Evolutionary conservation across 2,888 invertebrate species (phyloP), one percentile per base, ranked within the genome.

Genomic region (Papilio gigon): DNA sequence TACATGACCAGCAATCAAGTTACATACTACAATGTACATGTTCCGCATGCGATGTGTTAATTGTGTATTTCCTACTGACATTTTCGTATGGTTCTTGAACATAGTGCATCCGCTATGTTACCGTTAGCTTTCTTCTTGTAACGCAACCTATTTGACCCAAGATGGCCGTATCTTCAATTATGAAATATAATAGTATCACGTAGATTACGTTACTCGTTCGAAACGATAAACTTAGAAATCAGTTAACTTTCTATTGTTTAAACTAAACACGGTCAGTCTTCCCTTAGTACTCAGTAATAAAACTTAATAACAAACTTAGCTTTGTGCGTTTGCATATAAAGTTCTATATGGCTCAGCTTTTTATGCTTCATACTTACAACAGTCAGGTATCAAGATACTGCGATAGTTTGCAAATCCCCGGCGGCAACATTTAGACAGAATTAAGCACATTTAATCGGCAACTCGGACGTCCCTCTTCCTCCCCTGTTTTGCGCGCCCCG

Each of bases 391-490:
- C 69, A 71, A 70, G 73, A 75, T 72, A 76, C 75, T 73, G 79
- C 75, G 82, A 79, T 73, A 82, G 74, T 80, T 79, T 69, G 75
- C 75, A 77, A 78, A 78, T 82, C 73, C 75, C 84, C 83, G 78
- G 78, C 79, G 86, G 87, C 86, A 86, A 85, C 85, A 85, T 89
- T 89, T 90, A 85, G 84, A 83, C 80, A 78, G 82, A 87, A 89
- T 90, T 89, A 89, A 90, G 88, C 88, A 84, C 83, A 86, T 84
- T 88, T 90, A 90, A 90, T 89, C 82, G 85, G 72, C 84, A 79
- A 84, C 84, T 84, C 87, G 83, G 82, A 84, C 86, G 83, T 84
- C 77, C 75, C 81, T 84, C 87, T 78, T 77, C 80, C 81, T 85
- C 84, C 84, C 77, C 75, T 81, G 84, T 86, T 77, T 76, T 80